Conservation (phyloP, 2,113 vertebrate species). For the Vidua chalybeata region DNA sequence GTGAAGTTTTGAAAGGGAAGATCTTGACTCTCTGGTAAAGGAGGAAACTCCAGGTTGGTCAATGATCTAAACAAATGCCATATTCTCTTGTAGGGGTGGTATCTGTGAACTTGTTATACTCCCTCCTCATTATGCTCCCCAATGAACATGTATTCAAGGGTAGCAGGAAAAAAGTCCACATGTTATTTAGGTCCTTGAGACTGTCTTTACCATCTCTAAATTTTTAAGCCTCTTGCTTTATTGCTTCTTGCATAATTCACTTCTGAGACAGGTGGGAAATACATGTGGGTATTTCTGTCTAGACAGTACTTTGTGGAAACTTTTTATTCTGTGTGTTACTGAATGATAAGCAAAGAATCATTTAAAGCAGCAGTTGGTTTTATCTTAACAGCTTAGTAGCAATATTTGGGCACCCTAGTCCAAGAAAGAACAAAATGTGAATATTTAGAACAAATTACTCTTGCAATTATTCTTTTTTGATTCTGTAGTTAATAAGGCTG, state of each 20-base stretch:
- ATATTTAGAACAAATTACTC: neutral
- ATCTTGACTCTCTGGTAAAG: neutral
- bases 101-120: neutral
- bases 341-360: neutral
- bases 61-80: neutral
- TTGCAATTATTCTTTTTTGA: neutral
- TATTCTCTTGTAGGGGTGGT: accelerated
- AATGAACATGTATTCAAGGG: neutral
- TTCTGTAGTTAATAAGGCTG: neutral
- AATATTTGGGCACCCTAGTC: neutral
- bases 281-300: neutral
- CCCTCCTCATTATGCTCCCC: neutral
- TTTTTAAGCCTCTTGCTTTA: neutral
- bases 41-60: neutral
- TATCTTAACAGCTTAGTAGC: neutral
- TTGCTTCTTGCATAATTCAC: neutral
- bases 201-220: neutral
- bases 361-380: neutral
- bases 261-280: neutral
- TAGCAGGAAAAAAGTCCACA: neutral
- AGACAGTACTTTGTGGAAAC: neutral
- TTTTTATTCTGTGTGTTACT: neutral
- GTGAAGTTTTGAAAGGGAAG: neutral
- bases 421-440: neutral
- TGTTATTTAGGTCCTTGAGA: neutral